Conservation (phyloP, 2,113 vertebrate species). For the Sapayoa aenigma region DNA sequence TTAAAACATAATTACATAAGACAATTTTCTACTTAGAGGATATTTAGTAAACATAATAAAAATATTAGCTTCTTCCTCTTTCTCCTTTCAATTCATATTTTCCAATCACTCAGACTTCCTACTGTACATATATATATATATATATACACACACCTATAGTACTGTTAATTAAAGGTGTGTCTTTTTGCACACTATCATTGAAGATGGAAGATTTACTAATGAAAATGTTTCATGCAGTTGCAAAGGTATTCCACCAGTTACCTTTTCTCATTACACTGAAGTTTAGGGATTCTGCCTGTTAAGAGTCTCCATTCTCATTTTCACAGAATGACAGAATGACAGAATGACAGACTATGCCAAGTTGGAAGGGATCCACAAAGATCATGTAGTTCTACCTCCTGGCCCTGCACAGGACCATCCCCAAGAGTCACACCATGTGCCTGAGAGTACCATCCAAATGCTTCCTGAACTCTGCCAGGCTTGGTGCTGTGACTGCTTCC, state of each 20-base stretch:
- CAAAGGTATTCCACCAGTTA: background rate
- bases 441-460: too few species aligned
- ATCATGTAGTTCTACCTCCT: too few species aligned
- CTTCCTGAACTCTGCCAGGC: too few species aligned
- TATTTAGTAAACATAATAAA: background rate
- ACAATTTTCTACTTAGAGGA: background rate
- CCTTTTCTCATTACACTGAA: background rate
- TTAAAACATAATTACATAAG: background rate
- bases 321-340: too few species aligned
- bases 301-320: background rate
- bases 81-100: background rate
- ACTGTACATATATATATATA: background rate
- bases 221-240: background rate
- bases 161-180: background rate
- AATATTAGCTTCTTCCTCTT: background rate
- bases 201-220: background rate
- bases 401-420: too few species aligned
- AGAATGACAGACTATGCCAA: too few species aligned
- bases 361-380: too few species aligned
- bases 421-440: too few species aligned
- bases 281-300: background rate
- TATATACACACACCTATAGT: too few species aligned
- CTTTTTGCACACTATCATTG: background rate
- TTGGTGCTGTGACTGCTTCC: too few species aligned
- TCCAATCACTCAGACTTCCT: background rate